A percentile compares a stretch with the other conserved stretches of the same genome.
Conservation (phyloP, 2,888 invertebrate species). For the Himalopsyche japonica region DNA sequence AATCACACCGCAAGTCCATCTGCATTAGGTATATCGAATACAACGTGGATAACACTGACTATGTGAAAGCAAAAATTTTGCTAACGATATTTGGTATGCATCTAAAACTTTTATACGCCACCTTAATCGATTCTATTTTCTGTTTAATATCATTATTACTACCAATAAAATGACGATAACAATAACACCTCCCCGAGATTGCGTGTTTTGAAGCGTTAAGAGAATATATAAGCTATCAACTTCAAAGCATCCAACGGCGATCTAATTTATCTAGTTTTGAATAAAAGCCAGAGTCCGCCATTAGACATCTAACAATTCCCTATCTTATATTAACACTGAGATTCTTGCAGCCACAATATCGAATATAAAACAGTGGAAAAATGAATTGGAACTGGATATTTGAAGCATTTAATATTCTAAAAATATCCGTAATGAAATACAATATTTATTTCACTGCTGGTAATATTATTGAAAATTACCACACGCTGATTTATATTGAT, state of each 20-base stretch:
- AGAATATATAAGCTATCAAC: background rate
- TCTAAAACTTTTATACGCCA: background rate
- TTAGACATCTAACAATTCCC: background rate
- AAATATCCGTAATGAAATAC: no score
- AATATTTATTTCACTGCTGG: no score
- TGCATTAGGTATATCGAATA: no score
- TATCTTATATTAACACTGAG: background rate
- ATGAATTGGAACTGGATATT: no score
- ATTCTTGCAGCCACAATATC: background rate
- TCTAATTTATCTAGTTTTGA: conserved; percentile 2
- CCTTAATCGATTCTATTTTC: background rate
- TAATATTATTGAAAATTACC: no score
- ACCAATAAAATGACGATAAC: background rate
- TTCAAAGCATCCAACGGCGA: background rate
- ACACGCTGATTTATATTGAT: no score
- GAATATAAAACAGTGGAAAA: no score
- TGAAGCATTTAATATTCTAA: no score
- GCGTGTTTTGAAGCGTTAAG: background rate
- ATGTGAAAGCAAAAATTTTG: no score
- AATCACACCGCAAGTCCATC: no score
- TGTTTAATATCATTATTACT: background rate
- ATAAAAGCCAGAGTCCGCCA: background rate
- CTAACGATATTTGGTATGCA: no score
- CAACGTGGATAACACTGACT: no score
- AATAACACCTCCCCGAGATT: background rate